Base-by-base conservation (phyloP, 1,140 invertebrate genomes). In the Bombus sibiricus region DNA sequence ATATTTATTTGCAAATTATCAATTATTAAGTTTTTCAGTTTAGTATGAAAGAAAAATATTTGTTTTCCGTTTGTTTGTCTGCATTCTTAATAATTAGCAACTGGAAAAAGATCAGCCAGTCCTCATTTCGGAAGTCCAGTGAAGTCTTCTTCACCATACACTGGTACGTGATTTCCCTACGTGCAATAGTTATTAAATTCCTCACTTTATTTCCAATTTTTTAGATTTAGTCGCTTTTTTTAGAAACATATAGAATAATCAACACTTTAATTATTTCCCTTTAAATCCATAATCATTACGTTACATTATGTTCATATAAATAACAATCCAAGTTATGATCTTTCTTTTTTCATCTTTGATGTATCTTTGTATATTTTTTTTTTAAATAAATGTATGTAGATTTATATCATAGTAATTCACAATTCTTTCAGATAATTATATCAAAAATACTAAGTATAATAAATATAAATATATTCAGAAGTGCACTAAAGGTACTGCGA, bases 51-150 rank as follows among this genome's bases (percentile, higher is more conserved):
- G 5, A 68, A 25, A 66, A 66, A 66, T 34, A 39, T 78, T 64
- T 74, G 66, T 77, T 66, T 90, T 73, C 86, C 37, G n/a, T 82
- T 80, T 86, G 43, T 69, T 73, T 86, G 22, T 64, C 47, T 41
- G 41, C 53, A 25, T 32, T 43, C 64, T 85, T 89, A 69, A 80
- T 86, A 76, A 82, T 92, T 90, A 94, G 94, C 90, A 68, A 81
- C 88, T 73, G 91, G 91, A 79, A 95, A 94, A 90, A 93, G 87
- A 89, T 93, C 93, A 28, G 86, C 82, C 74, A 94, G 94, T 90
- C 94, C 94, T 72, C 92, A 93, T 91, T 93, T 93, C 62, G 94
- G 94, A 93, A 95, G 94, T 74, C 94, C 94, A 82, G 93, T 92
- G 86, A 93, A 90, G 86, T 89, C 85, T 59, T 89, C 92, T 77